phyloP scores from a whole-genome alignment of 2,888 invertebrate species.

The Plusia festucae region DNA sequence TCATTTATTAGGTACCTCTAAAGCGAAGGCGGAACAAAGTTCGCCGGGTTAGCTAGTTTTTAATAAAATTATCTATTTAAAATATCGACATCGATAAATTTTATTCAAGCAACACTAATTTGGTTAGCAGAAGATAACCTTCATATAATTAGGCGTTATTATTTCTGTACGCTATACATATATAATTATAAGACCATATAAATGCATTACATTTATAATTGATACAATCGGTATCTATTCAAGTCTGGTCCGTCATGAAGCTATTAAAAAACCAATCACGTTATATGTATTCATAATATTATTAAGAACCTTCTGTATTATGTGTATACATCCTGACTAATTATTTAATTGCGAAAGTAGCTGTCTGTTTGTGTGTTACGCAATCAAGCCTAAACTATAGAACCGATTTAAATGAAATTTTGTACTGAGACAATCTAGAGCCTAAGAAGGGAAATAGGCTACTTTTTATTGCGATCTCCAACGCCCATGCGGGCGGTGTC shows the following conservation, averaged over 20 bases:
- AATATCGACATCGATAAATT: constrained; percentile 6
- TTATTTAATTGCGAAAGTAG: too few species aligned
- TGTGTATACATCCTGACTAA: too few species aligned
- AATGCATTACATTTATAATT: background rate
- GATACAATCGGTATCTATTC: background rate
- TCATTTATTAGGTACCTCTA: too few species aligned
- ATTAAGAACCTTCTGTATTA: background rate
- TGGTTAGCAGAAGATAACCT: constrained; percentile 27
- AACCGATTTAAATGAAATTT: too few species aligned
- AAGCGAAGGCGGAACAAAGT: too few species aligned
- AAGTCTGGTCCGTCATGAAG: background rate
- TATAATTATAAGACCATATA: background rate
- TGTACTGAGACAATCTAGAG: too few species aligned
- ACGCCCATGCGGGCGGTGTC: too few species aligned
- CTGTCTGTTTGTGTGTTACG: too few species aligned
- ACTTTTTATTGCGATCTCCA: too few species aligned
- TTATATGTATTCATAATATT: background rate
- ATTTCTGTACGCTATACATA: constrained; percentile 8
- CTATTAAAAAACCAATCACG: background rate
- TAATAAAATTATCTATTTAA: background rate
- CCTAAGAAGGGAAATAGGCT: too few species aligned
- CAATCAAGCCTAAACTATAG: too few species aligned
- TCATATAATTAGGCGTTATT: constrained; percentile 40
- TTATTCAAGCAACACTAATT: constrained; percentile 13
- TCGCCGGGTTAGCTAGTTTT: too few species aligned